Percentiles rank a stretch among this genome's conserved stretches.
Evolutionary conservation across 2,888 invertebrate species (phyloP).

Genomic region (Eupeodes luniger): DNA sequence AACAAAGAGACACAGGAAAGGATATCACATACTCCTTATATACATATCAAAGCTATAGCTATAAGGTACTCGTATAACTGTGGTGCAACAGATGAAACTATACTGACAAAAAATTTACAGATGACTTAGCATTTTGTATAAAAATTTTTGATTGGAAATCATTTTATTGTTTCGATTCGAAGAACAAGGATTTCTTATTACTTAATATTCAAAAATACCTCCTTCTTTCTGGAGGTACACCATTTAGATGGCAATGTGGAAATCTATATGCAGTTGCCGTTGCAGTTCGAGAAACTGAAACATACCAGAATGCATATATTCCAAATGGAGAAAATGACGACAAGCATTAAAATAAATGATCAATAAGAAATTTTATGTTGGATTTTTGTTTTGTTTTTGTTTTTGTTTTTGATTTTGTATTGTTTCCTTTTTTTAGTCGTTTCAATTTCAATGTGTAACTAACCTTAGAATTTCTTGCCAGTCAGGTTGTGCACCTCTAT

Average conservation of each 20-base stretch:
- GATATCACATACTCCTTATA: background rate
- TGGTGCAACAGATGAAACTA: slow-evolving; percentile 68
- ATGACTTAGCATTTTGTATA: slow-evolving; percentile 84
- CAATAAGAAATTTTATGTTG: slow-evolving; percentile 60
- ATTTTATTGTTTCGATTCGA: slow-evolving; percentile 78
- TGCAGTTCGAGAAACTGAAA: slow-evolving; percentile 36
- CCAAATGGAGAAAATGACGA: slow-evolving; percentile 52
- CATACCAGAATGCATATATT: slow-evolving; percentile 39
- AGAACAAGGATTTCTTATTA: slow-evolving; percentile 70
- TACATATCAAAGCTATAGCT: too few species aligned
- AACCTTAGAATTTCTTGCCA: slow-evolving; percentile 93
- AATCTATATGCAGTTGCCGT: background rate
- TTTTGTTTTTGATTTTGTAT: background rate
- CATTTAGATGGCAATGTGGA: background rate
- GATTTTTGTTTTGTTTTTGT: slow-evolving; percentile 14
- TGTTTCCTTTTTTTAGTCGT: slow-evolving; percentile 6
- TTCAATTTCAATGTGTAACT: slow-evolving; percentile 71
- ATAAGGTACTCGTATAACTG: background rate
- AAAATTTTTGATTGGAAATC: slow-evolving; percentile 84
- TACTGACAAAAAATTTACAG: slow-evolving; percentile 80
- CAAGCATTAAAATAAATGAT: slow-evolving; percentile 69
- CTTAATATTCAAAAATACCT: slow-evolving; percentile 66
- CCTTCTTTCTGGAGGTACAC: too few species aligned
- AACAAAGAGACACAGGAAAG: slow-evolving; percentile 54
- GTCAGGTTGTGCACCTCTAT: slow-evolving; percentile 85